Base-by-base conservation (phyloP, 1,140 invertebrate genomes). In the Drosophila lini region DNA sequence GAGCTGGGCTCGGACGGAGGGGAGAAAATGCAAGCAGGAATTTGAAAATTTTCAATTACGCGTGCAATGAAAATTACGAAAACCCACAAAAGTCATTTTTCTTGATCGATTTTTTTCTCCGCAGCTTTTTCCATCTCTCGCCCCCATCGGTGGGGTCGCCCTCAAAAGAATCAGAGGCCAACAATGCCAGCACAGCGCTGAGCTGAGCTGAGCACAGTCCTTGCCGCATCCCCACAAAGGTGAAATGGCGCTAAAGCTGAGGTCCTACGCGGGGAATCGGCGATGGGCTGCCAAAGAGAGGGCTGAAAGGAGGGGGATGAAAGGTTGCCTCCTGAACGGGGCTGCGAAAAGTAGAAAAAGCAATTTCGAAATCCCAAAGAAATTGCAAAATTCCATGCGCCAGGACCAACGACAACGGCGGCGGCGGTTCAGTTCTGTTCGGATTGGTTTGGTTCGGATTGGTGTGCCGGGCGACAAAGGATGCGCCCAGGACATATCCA, bases 41-140 rank as follows among this genome's bases (percentile, higher is more conserved):
- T 89, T 89, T 89, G 84, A 89, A 89, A 89, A 89, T 89, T 86
- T 79, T 89, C 84, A 89, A 89, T 89, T 89, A 89, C 84, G 84
- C 84, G 84, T 89, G 84, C 84, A 89, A 89, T 89, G 84, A 89
- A 89, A 89, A 89, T 89, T 89, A 89, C 84, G 80, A 89, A 89
- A 89, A 89, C 84, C 81, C 84, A 89, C 84, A 89, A 89, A 89
- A 89, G 84, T 89, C 84, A 89, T 89, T 89, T 89, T 84, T 89
- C 84, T 89, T 89, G 84, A 89, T 89, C 84, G 84, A 89, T 89
- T 89, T 89, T 88, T 88, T 88, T 81, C 75, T 44, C 9, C 53
- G 40, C 22, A 22, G 19, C 40, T 32, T 57, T 47, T 59, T 34
- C 44, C 32, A 25, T 64, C 36, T 16, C 42, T 50, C 44, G 42